phyloP scores from a whole-genome alignment of 1,140 invertebrate genomes.

The Daktulosphaira vitifoliae region DNA sequence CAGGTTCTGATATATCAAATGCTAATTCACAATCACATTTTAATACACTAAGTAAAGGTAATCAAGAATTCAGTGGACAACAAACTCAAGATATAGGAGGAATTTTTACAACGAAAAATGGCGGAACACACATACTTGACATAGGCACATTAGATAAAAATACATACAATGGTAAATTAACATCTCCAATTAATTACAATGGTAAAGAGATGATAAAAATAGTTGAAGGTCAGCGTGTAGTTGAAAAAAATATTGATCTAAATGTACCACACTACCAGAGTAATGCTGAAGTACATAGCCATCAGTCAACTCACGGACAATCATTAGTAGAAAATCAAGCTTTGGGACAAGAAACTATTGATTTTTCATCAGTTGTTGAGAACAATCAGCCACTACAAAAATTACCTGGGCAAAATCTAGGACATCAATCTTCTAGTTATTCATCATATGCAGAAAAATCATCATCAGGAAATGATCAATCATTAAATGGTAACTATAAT shows the following conservation, averaged over 20 bases:
- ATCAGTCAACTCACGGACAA: neutral
- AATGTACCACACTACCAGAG: neutral
- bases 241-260: conserved; percentile 21
- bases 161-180: neutral
- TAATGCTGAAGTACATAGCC: neutral
- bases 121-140: neutral
- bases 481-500: neutral
- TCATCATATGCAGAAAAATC: neutral
- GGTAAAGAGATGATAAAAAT: neutral
- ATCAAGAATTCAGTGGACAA: neutral
- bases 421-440: neutral
- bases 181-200: neutral
- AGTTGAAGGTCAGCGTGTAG: neutral
- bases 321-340: neutral
- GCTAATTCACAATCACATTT: no score
- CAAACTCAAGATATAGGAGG: neutral
- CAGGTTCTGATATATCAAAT: no score
- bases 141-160: neutral
- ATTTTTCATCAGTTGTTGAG: neutral
- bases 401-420: neutral
- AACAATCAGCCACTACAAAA: neutral
- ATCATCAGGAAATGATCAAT: neutral
- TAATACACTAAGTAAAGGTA: no score
- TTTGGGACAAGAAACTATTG: conserved; percentile 7
- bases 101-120: conserved; percentile 7